phyloP scores from a whole-genome alignment of 2,888 invertebrate species.

The Oxyscelio sp. region DNA sequence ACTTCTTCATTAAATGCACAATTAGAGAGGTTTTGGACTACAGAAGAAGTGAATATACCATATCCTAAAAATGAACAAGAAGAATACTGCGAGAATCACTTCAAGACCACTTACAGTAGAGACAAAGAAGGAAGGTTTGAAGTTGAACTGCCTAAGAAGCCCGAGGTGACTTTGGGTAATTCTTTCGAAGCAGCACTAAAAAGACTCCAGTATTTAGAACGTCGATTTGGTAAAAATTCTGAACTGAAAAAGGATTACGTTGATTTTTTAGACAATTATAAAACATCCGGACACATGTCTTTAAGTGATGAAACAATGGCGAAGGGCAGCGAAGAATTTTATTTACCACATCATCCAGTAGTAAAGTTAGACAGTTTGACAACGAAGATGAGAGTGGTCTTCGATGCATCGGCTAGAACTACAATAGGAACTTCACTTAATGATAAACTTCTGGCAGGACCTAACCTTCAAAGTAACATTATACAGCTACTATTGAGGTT shows the following conservation, averaged over 20 bases:
- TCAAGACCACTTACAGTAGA: neutral
- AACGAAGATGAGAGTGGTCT: neutral
- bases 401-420: conserved; percentile 4
- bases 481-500: conserved; percentile 35
- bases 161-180: neutral
- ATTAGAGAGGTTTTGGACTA: neutral
- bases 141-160: neutral
- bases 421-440: conserved; percentile 9
- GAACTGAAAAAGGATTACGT: conserved; percentile 21
- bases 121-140: neutral
- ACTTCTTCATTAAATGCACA: conserved; percentile 36
- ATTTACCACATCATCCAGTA: neutral
- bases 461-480: conserved; percentile 27
- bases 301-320: neutral
- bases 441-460: conserved; percentile 1
- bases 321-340: neutral
- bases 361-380: neutral
- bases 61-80: neutral
- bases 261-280: conserved; percentile 32
- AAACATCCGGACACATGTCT: conserved; percentile 3
- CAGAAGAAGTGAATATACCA: neutral
- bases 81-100: conserved; percentile 12
- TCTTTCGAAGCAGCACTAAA: conserved; percentile 46
- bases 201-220: conserved; percentile 5
- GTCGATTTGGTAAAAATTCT: neutral